Percentiles rank a stretch among this genome's conserved stretches.
Conservation (phyloP, 2,113 vertebrate genomes). For the Bos indicus region DNA sequence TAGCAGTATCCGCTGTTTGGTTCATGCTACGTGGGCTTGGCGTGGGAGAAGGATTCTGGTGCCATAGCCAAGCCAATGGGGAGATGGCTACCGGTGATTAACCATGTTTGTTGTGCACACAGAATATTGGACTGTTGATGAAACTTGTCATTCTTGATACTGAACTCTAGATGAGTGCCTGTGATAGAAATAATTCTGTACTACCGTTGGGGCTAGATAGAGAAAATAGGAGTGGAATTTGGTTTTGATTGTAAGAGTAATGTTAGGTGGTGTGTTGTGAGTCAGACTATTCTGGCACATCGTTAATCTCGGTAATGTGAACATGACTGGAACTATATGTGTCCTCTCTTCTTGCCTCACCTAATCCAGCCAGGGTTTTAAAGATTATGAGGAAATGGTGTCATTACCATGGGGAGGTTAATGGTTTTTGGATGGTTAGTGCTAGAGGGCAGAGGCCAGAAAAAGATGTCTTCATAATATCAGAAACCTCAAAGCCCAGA, state of each 20-base stretch:
- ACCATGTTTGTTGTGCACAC: neutral
- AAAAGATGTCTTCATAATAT: neutral
- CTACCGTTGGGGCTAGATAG: neutral
- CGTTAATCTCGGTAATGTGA: neutral
- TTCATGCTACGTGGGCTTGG: neutral
- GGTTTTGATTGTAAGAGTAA: neutral
- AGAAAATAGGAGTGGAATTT: neutral
- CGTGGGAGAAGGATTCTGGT: conserved; percentile 10
- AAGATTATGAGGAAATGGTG: neutral
- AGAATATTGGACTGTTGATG: too few species aligned
- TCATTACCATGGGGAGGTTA: neutral
- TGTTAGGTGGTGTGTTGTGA: neutral
- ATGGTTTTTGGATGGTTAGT: neutral
- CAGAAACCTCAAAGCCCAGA: neutral
- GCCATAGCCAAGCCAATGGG: neutral
- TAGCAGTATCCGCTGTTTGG: neutral
- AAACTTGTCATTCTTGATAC: neutral
- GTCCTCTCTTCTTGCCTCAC: neutral
- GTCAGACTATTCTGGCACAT: neutral
- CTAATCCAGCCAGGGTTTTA: neutral
- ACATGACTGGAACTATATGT: neutral
- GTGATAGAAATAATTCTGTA: neutral
- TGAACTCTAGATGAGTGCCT: neutral
- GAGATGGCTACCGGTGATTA: neutral
- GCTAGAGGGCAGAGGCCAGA: neutral